A percentile compares a stretch with the other conserved stretches of the same genome.
Evolutionary conservation across 2,113 vertebrate genomes (phyloP).

Genomic region (Ciconia maguari): DNA sequence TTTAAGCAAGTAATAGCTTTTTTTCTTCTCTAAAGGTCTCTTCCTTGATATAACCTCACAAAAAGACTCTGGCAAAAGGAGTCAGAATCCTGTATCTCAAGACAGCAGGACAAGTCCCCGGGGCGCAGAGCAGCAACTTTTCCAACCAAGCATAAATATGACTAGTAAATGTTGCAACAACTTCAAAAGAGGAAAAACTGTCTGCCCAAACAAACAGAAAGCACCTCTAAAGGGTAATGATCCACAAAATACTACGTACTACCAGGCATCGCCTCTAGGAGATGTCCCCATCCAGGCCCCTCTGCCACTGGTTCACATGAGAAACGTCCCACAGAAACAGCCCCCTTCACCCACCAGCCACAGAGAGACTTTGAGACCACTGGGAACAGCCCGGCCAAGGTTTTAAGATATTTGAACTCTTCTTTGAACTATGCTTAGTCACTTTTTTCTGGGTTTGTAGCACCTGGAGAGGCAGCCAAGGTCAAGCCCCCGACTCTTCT

Average conservation of each 20-base stretch:
- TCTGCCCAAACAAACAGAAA: not conserved
- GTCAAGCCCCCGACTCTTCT: not conserved
- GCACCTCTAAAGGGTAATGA: not conserved
- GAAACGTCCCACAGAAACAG: not conserved
- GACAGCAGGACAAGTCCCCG: not conserved
- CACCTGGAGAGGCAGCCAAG: not conserved
- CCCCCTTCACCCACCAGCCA: not conserved
- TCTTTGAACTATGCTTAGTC: not conserved
- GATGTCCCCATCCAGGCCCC: not conserved
- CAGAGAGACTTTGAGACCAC: not conserved
- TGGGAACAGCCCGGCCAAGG: not conserved
- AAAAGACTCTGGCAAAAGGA: not conserved
- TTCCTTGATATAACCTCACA: not conserved
- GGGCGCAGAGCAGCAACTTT: not conserved
- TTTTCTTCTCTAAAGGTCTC: not conserved
- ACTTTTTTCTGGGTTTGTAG: not conserved
- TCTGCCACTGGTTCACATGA: not conserved
- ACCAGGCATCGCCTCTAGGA: not conserved
- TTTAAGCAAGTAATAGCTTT: not conserved
- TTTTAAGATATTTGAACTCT: not conserved
- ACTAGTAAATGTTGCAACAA: not conserved
- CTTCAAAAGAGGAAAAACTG: not conserved
- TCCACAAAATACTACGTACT: not conserved
- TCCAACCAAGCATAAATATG: not conserved
- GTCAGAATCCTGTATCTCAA: not conserved